Conservation (phyloP, 2,113 vertebrate species). For the Gallinago media region DNA sequence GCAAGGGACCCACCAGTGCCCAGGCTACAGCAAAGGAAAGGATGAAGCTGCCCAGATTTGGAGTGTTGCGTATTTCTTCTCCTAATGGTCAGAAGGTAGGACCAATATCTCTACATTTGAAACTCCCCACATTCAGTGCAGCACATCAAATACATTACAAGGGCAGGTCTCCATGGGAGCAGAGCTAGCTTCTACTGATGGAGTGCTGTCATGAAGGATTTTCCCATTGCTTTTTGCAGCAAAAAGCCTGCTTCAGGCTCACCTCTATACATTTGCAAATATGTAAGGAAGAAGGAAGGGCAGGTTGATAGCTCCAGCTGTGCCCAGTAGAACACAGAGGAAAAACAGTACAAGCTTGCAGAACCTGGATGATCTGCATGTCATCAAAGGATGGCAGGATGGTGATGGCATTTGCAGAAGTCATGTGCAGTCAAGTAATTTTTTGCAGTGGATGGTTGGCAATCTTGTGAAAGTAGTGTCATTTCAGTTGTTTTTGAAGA, state of each 20-base stretch:
- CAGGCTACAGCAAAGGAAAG: background rate
- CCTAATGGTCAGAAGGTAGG: background rate
- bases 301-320: background rate
- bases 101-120: background rate
- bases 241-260: background rate
- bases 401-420: background rate
- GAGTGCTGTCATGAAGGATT: background rate
- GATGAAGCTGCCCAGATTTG: background rate
- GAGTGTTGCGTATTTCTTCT: background rate
- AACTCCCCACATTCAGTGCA: background rate
- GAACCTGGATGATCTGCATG: background rate
- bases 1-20: background rate
- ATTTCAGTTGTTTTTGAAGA: background rate
- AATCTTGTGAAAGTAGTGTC: background rate
- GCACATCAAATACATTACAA: background rate
- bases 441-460: background rate
- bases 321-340: background rate
- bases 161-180: background rate
- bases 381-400: fast-evolving
- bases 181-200: background rate
- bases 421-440: background rate
- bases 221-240: background rate
- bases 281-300: background rate
- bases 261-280: background rate
- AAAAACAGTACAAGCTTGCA: background rate